These are phyloP conservation scores for Gadopsis marmoratus DNA, from an alignment of 2,797 vertebrate species.

Conservation along the genomic window DNA sequence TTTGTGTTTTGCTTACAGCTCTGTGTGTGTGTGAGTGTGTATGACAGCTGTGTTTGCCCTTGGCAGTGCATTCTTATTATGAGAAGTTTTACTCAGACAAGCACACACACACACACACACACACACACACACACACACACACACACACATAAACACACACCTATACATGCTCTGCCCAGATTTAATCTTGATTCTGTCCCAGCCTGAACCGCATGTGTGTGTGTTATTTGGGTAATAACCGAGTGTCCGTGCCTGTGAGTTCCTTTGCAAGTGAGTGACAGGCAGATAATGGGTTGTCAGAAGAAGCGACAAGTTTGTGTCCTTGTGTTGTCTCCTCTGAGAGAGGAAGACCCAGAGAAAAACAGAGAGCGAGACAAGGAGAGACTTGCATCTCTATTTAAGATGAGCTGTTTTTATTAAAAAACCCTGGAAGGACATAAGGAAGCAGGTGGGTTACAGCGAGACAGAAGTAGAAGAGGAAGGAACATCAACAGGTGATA, in stretches of 20 bases:
- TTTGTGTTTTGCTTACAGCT: constrained; percentile 35
- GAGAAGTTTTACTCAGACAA: constrained; percentile 66
- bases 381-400: constrained; percentile 61
- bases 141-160: constrained; percentile 35
- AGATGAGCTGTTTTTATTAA: constrained; percentile 73
- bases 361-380: constrained; percentile 52
- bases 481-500: constrained; percentile 44
- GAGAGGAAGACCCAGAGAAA: constrained; percentile 61
- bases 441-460: constrained; percentile 22
- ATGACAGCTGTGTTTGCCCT: constrained; percentile 58
- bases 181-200: constrained; percentile 78
- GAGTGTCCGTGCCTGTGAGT: constrained; percentile 57
- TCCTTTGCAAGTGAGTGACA: constrained; percentile 81
- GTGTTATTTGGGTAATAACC: constrained; percentile 73
- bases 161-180: constrained; percentile 68
- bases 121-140: no score
- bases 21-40: constrained; percentile 5
- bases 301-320: constrained; percentile 83
- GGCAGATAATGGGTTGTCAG: constrained; percentile 88
- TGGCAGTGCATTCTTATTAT: constrained; percentile 64
- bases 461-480: constrained; percentile 3
- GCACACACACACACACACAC: constrained; percentile 28
- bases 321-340: constrained; percentile 78
- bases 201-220: constrained; percentile 67
- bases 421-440: constrained; percentile 50